Conservation (phyloP, 2,113 vertebrate species). For the Tricholaema leucomelas region DNA sequence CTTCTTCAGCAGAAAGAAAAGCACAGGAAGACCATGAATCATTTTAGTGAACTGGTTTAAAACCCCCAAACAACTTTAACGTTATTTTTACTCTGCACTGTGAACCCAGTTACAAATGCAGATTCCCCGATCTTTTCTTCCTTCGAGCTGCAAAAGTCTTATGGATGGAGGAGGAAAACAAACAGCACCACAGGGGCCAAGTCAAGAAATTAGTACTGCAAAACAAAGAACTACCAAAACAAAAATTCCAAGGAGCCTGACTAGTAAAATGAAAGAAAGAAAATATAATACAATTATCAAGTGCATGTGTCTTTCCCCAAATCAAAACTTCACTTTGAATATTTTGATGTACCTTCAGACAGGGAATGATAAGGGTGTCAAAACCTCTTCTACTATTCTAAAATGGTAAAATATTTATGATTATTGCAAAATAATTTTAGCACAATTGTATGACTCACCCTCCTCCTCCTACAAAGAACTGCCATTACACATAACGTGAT, state of each 20-base stretch:
- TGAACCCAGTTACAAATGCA: not conserved
- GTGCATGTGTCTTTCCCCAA: not conserved
- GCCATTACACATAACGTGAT: not conserved
- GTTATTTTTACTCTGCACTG: not conserved
- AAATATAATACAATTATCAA: not conserved
- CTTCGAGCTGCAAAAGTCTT: not conserved
- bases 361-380: not conserved
- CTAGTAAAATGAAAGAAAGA: not conserved
- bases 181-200: not conserved
- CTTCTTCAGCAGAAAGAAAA: not conserved
- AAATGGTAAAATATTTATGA: not conserved
- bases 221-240: not conserved
- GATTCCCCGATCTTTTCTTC: rapidly evolving
- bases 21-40: not conserved
- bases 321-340: not conserved
- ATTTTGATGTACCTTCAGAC: not conserved
- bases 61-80: not conserved
- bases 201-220: not conserved
- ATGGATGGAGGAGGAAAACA: not conserved
- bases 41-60: not conserved
- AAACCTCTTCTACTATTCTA: not conserved
- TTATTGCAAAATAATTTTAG: not conserved
- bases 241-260: not conserved
- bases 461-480: not conserved
- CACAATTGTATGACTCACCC: not conserved